Conservation (phyloP, 1,140 invertebrate species). For the Pogonomyrmex californicus region DNA sequence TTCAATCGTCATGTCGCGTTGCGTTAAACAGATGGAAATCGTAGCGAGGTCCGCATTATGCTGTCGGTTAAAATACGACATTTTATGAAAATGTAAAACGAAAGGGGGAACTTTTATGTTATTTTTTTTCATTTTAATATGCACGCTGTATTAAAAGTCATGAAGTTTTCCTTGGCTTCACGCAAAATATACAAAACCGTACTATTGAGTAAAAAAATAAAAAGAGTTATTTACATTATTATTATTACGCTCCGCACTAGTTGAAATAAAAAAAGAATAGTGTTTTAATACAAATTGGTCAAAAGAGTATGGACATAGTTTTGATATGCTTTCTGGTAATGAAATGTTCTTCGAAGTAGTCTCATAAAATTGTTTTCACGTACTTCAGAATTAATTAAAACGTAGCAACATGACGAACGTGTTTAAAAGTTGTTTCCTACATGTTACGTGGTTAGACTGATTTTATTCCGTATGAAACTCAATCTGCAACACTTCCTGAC, state of each 20-base stretch:
- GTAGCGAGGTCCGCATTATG: background rate
- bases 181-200: background rate
- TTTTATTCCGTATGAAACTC: slow-evolving; percentile 43
- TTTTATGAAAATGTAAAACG: slow-evolving; percentile 7
- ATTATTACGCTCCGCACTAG: background rate
- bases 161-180: background rate
- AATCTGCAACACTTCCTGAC: slow-evolving; percentile 36
- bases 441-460: slow-evolving; percentile 1
- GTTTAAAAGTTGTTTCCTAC: slow-evolving; percentile 39
- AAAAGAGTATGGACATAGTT: background rate
- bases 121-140: background rate
- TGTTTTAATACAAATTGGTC: background rate
- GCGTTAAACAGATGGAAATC: slow-evolving; percentile 27
- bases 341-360: slow-evolving; percentile 29
- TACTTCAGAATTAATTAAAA: slow-evolving; percentile 50
- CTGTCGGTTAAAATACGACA: background rate
- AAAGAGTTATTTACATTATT: too few species aligned
- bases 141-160: background rate
- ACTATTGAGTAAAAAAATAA: too few species aligned
- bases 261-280: background rate
- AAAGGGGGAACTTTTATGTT: background rate
- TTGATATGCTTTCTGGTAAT: slow-evolving; percentile 19
- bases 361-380: slow-evolving; percentile 42
- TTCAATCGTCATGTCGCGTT: slow-evolving; percentile 3
- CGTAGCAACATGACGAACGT: slow-evolving; percentile 29